A percentile compares a stretch with the other conserved stretches of the same genome.
phyloP scores from a whole-genome alignment of 2,888 invertebrate species.

The Panopea generosa region DNA sequence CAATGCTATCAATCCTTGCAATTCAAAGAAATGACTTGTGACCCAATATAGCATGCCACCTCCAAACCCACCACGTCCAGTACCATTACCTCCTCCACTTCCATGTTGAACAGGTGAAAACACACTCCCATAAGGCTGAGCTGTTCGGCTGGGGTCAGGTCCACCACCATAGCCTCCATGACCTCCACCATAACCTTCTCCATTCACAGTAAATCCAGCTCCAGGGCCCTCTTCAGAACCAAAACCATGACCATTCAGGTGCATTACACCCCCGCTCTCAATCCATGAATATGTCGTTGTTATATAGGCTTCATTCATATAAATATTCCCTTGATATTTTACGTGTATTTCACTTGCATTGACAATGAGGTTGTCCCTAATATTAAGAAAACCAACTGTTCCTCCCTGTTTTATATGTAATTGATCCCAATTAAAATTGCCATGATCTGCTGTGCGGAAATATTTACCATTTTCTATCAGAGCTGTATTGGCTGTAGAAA shows the following conservation, averaged over 20 bases:
- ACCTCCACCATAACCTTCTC: conserved; percentile 72
- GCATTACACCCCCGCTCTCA: conserved; percentile 76
- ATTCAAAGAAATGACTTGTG: conserved; percentile 71
- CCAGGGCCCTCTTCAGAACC: conserved; percentile 63
- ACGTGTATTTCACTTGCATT: conserved; percentile 71
- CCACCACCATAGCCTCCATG: conserved; percentile 78
- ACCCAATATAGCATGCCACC: conserved; percentile 75
- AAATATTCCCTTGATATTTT: conserved; percentile 71
- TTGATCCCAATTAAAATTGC: conserved; percentile 70
- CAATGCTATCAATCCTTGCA: conserved; percentile 71
- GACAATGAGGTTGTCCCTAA: conserved; percentile 49
- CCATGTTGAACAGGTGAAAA: conserved; percentile 66
- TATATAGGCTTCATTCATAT: conserved; percentile 76
- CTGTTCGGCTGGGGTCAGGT: conserved; percentile 44
- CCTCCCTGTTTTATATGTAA: conserved; percentile 70
- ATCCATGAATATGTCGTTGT: conserved; percentile 73
- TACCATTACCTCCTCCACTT: conserved; percentile 77
- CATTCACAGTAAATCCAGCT: conserved; percentile 62
- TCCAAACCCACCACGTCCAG: conserved; percentile 70
- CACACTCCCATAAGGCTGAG: conserved; percentile 71
- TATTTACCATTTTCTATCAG: conserved; percentile 67
- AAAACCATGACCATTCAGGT: conserved; percentile 72
- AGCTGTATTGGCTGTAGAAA: conserved; percentile 74
- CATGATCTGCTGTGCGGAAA: conserved; percentile 60
- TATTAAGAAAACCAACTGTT: conserved; percentile 63